Base-by-base conservation (phyloP, 2,113 vertebrate species). In the Chloebia gouldiae region DNA sequence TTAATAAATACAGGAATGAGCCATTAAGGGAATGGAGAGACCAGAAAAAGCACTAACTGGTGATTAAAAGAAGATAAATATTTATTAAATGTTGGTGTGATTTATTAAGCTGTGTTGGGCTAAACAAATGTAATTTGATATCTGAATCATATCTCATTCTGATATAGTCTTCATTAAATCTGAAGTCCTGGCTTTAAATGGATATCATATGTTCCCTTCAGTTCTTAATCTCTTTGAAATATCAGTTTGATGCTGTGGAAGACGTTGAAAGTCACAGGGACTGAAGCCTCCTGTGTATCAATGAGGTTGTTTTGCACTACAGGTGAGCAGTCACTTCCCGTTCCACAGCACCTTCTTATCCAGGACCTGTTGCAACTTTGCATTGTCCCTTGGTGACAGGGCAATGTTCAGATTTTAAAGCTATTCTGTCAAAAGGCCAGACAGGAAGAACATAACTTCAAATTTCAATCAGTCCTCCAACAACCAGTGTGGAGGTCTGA, bases 1-100 rank as follows among this genome's bases (percentile, higher is more conserved):
- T 88, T 97, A 97, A 97, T 98, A 98, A 97, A 98, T 95, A 97
- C 81, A 96, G 90, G 94, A 95, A 87, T 83, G 65, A 95, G 96
- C 91, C 91, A 97, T 97, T 98, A 97, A 97, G 90, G 91, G 93
- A 96, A 70, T 95, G 90, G 78, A 92, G 64, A 97, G 70, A 91
- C 93, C 89, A 97, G 95, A 97, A 95, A 97, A 98, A 90, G 92
- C 82, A 96, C 88, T 97, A 97, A 96, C 90, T 96, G 88, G 88
- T 56, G 94, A 98, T 98, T 98, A 97, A 97, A 97, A 96, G 66
- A 97, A 97, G 97, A 98, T 98, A 98, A 98, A 98, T 98, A 97
- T 98, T 98, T 98, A 98, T 98, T 98, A 97, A 98, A 97, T 95
- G 86, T 75, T 95, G 88, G 92, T 96, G 84, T 98, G 97, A 98